These are phyloP conservation scores for Onychomys torridus DNA, from an alignment of 2,797 vertebrate species.

Conservation along the genomic window DNA sequence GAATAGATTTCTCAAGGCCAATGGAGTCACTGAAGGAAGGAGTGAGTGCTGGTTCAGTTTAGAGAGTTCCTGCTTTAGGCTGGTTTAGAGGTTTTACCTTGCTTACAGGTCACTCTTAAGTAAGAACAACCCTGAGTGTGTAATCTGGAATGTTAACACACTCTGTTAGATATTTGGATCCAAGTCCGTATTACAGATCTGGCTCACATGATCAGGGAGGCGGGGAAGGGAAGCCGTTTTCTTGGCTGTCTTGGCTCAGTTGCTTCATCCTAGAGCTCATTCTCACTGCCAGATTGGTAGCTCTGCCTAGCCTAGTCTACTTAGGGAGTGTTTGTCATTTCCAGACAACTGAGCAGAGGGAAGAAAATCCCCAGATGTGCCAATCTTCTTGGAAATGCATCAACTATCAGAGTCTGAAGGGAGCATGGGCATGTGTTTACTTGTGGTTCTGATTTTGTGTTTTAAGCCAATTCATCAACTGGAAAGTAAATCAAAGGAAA, in stretches of 20 bases:
- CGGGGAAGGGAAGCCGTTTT: not conserved
- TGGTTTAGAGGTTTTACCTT: conserved; percentile 16
- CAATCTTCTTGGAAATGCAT: conserved; percentile 28
- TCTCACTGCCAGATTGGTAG: not conserved
- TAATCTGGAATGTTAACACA: not conserved
- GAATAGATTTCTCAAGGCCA: conserved; percentile 24
- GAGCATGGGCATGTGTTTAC: not conserved
- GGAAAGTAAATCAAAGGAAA: conserved; percentile 3
- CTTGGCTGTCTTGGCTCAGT: not conserved
- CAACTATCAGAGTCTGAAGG: conserved; percentile 5
- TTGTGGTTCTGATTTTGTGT: conserved; percentile 36
- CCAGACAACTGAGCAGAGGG: not conserved
- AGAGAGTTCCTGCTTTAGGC: not conserved
- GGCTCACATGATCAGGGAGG: not conserved
- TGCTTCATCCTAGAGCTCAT: not conserved
- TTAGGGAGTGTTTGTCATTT: not conserved
- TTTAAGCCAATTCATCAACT: conserved; percentile 43
- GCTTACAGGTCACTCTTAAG: not conserved
- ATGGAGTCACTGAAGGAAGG: not conserved
- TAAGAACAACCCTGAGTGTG: not conserved
- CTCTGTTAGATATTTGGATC: not conserved
- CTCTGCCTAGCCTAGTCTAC: not conserved
- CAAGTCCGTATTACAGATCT: not conserved
- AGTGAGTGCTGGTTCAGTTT: not conserved
- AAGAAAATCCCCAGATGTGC: not conserved